Base-by-base conservation (phyloP, 2,113 vertebrate genomes). In the Eretmochelys imbricata region DNA sequence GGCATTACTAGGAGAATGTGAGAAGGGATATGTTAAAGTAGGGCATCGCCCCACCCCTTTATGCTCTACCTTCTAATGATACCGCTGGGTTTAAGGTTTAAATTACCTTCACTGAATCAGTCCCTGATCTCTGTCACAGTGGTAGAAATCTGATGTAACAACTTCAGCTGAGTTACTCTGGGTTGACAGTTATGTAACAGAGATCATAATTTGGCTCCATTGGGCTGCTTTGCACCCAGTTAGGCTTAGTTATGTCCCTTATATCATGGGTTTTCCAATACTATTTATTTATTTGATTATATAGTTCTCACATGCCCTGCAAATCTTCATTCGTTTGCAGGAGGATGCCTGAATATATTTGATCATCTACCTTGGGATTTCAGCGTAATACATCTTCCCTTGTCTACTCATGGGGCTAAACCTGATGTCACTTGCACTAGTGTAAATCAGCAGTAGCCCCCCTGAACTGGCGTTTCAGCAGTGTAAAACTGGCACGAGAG, bases 211-310 rank as follows among this genome's bases (percentile, higher is more conserved):
- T 69, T 69, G 62, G 35, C 62, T n/a, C 35, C 35, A n/a, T n/a
- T n/a, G 17, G 35, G 20, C 17, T n/a, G 62, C 24, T 8, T 8
- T 76, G 65, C 59, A n/a, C 19, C 46, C 11, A 8, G 25, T 11
- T 53, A 82, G 85, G 84, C 35, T 3, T 27, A 51, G 3, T 85
- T 51, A 92, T 38, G 54, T 2, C 2, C 14, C 59, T 78, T 79
- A 27, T 8, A 65, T 16, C n/a, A 16, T 0, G 0, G 72, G 7
- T 89, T 82, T n/a, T 78, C 54, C 53, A 69, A 50, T 0, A 0
- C 48, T 19, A 65, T 65, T 65, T 69, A 69, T 69, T 3, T 22
- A 3, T 14, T 55, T 93, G 53, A 51, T 38, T 69, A 19, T n/a
- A n/a, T 19, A 20, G 62, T 3, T 82, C 59, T 84, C 6, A n/a